Conservation (phyloP, 2,888 invertebrate genomes). For the Aphrophora alni region DNA sequence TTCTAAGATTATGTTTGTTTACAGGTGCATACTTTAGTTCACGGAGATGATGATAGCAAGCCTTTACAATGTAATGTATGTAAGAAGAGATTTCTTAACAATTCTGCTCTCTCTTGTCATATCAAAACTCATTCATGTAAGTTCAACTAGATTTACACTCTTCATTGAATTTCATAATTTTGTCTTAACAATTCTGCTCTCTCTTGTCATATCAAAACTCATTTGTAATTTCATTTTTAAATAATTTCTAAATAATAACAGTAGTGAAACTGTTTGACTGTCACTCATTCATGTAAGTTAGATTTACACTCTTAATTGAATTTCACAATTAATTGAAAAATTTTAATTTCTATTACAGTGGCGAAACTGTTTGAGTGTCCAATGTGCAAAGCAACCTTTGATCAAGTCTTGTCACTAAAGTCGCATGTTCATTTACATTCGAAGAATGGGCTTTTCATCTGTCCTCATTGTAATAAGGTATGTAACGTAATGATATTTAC, state of each 20-base stretch:
- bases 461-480: slow-evolving; percentile 72
- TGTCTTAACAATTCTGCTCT: slow-evolving; percentile 75
- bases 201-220: slow-evolving; percentile 74
- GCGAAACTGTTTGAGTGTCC: slow-evolving; percentile 68
- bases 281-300: slow-evolving; percentile 63
- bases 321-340: too few relatives aligned
- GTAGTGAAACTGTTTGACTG: too few relatives aligned
- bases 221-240: too few relatives aligned
- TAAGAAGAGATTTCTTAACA: slow-evolving; percentile 71
- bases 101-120: slow-evolving; percentile 75
- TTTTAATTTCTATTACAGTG: slow-evolving; percentile 35
- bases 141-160: too few relatives aligned
- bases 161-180: too few relatives aligned
- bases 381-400: slow-evolving; percentile 72
- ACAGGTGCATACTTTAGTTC: slow-evolving; percentile 15
- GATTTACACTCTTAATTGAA: too few relatives aligned
- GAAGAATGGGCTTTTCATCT: slow-evolving; percentile 67
- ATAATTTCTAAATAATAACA: too few relatives aligned
- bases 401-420: slow-evolving; percentile 68
- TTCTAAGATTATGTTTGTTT: not conserved
- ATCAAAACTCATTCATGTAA: slow-evolving; percentile 69
- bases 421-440: slow-evolving; percentile 70
- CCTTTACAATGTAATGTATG: slow-evolving; percentile 71
- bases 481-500: too few relatives aligned
- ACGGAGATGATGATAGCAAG: slow-evolving; percentile 67